Evolutionary conservation across 2,797 vertebrate species (phyloP), one percentile per base, ranked within the genome.

Genomic region (Calcarius lapponicus): DNA sequence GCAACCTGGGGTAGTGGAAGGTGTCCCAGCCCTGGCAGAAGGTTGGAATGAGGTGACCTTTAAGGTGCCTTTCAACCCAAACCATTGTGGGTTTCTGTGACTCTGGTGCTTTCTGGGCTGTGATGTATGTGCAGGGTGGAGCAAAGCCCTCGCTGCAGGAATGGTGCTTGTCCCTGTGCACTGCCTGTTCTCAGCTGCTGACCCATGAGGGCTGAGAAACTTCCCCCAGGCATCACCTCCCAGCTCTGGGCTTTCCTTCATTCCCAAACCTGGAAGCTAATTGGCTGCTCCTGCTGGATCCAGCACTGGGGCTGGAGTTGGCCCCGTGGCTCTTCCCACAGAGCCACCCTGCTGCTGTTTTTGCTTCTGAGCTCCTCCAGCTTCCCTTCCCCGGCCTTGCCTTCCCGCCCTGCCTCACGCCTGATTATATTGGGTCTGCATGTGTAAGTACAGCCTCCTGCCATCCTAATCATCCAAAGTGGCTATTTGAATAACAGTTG

Each of bases 401-500:
- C 67, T 93, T 74, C 94, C 91, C 42, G 18, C 85, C 81, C 90
- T 73, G 89, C 91, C 88, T 93, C 42, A 57, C 0, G 71, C 48
- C 92, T 92, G 93, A 85, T 92, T 95, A 91, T 95, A 90, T 87
- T 80, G 86, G 91, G 93, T 81, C 96, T 92, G 95, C 92, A 66
- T 93, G 96, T 93, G 93, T 96, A 96, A 97, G 96, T 82, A 95
- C 96, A 95, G 93, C 75, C 96, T 97, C 96, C 96, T 85, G 95
- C 92, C 95, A 96, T 89, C 90, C 95, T 88, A 96, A 97, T 97
- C 96, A 96, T 88, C 92, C 94, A 84, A 96, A 96, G 95, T 96
- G 96, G 96, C 96, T 93, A 96, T 97, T 94, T 97, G 94, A 97
- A 97, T 97, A 97, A 97, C 91, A 94, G 95, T 96, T 96, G 96